A percentile compares a stretch with the other conserved stretches of the same genome.
Evolutionary conservation across 64 coral and sea anemone genomes (phyloP).

Genomic region (Orbicella faveolata): DNA sequence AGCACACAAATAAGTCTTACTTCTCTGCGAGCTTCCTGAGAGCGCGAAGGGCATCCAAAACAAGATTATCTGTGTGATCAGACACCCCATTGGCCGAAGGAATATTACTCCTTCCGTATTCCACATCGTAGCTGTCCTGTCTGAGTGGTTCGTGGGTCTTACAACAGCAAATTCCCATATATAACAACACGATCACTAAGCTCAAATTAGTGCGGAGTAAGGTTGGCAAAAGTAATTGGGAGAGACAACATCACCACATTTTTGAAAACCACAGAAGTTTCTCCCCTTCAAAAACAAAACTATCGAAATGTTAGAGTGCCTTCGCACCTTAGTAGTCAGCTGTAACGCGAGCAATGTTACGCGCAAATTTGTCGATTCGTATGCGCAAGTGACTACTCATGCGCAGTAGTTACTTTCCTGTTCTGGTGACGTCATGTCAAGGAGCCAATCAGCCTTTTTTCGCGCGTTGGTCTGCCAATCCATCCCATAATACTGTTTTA

Average conservation of each 20-base stretch:
- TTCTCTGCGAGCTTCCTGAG: slow-evolving; percentile 88
- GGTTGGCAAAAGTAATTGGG: background rate
- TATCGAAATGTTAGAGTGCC: background rate
- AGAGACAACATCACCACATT: slow-evolving; percentile 18
- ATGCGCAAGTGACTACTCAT: background rate
- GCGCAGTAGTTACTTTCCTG: background rate
- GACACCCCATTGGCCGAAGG: background rate
- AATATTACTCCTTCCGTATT: slow-evolving; percentile 13
- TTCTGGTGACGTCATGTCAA: background rate
- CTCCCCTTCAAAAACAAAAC: background rate
- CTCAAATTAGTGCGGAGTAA: background rate
- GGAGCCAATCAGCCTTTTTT: background rate
- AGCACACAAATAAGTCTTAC: slow-evolving; percentile 55
- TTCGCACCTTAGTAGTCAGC: slow-evolving; percentile 5
- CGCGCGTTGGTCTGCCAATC: background rate
- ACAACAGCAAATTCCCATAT: slow-evolving; percentile 92
- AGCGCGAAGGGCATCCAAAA: slow-evolving; percentile 77
- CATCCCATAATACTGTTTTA: slow-evolving; percentile 96
- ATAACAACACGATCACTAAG: slow-evolving; percentile 35
- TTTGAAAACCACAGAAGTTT: background rate
- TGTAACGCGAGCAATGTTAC: background rate
- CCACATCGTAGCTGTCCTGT: slow-evolving; percentile 39
- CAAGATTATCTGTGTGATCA: slow-evolving; percentile 64
- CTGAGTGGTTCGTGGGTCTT: slow-evolving; percentile 44
- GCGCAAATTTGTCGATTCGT: background rate